Base-by-base conservation (phyloP, 2,113 vertebrate species). In the Onychostruthus taczanowskii region DNA sequence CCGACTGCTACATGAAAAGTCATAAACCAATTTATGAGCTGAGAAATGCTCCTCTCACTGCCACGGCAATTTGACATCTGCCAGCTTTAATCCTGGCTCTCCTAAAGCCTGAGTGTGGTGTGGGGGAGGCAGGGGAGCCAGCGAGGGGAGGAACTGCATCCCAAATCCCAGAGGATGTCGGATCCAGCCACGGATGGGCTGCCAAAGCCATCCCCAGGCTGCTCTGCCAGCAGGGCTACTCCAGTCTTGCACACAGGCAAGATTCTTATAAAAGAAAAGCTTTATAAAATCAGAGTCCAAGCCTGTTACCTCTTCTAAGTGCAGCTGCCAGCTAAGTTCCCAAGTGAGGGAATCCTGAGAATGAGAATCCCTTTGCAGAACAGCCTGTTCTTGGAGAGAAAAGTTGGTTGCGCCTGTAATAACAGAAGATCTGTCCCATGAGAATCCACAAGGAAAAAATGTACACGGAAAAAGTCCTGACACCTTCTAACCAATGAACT, bases 11-110 rank as follows among this genome's bases (percentile, higher is more conserved):
- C 82, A 84, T 52, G 84, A 83, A 63, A 95, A 91, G 72, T 75
- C 90, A 88, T 96, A 95, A 97, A 91, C 56, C 89, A 91, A 89
- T 95, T 95, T 93, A 93, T 94, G 95, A 91, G 69, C 85, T 92
- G 93, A 89, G 83, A 95, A 95, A 92, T 13, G 89, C 89, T 92
- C 50, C 18, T 83, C 69, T 89, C 26, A 8, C n/a, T 77, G 89
- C 68, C 76, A 68, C 11, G 10, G 85, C 67, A 26, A 30, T 87
- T 49, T 93, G 84, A 73, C 67, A 46, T 50, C 27, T 88, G 84
- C 53, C 86, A 84, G 10, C 84, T 83, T 79, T 31, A 61, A 64
- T 68, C 44, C 72, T 61, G 70, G 49, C 69, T 85, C 47, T 84
- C 37, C 87, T 53, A 16, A 50, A 94, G 75, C 49, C 78, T 43